Evolutionary conservation across 2,888 invertebrate genomes (phyloP), one percentile per base, ranked within the genome.

Genomic region (Eupeodes latifasciatus): DNA sequence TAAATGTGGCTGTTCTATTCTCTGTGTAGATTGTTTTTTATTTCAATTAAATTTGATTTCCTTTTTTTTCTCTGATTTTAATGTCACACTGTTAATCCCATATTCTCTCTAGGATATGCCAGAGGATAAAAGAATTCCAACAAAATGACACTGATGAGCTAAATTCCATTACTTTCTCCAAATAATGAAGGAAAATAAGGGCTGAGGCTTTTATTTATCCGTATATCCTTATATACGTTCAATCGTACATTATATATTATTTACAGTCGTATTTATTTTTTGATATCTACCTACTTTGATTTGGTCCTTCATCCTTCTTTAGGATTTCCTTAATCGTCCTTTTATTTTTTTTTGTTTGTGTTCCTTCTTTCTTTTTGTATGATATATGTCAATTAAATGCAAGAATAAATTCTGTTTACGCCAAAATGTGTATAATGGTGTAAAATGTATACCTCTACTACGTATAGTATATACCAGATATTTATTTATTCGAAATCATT

Each of bases 361-460:
- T 66, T 16, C 71, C 14, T 49, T 64, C 12, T 34, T 77, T 77
- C 6, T 47, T 49, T 40, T 62, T 67, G 57, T 67, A 85, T 75
- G 81, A 85, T 85, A 88, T 85, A 75, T 85, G 85, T 85, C 88
- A 88, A 88, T 88, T 85, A 88, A 88, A 81, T 77, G 69, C 77
- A 81, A 77, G 81, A 81, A 81, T 85, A 78, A 77, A 75, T 66
- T 78, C 81, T 36, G 19, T 62, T 57, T 67, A n/a, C 80, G 19
- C 64, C 75, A 36, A 27, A 27, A 40, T 16, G 6, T 57, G 83
- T 75, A 75, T 47, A 44, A 62, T 62, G 49, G 49, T 71, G 76
- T 80, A 77, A 84, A 78, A 76, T 77, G 67, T 72, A 57, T 47
- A 57, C 40, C 2, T 40, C 40, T 9, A 40, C 40, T 40, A 40